Base-by-base conservation (phyloP, 2,888 invertebrate species). In the Cephus pulcher region DNA sequence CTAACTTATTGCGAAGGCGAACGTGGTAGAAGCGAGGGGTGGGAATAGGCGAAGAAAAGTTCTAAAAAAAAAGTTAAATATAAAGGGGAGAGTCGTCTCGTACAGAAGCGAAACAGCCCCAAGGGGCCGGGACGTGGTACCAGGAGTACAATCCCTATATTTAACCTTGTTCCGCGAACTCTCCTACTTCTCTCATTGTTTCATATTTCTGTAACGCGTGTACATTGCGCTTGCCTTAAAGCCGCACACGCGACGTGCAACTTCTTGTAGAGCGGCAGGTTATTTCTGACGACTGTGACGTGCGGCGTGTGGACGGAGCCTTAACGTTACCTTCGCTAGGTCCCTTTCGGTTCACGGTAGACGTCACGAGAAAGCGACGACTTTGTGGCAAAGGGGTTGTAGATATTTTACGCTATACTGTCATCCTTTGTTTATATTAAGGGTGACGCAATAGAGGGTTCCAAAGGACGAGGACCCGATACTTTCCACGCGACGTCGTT, bases 171-270 rank as follows among this genome's bases (percentile, higher is more conserved):
- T 71, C 71, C 32, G 12, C 11, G 71, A 71, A 71, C 11, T 32
- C 33, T 33, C 12, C 71, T 71, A 74, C 34, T 68, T 35, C 37
- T 74, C 34, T 34, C 37, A 37, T 74, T 37, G 74, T 37, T 74
- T 69, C 74, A 75, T 74, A 75, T 75, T 37, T 75, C 23, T n/a
- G 75, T 34, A 32, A 23, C 15, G 68, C 37, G 40, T 15, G 75
- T 56, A 75, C 40, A 9, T 56, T 9, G 23, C 23, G 77, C 9
- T 74, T 56, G 34, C 33, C 12, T 74, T 75, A 34, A 33, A 73
- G 71, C 35, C 33, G 70, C 35, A 70, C 76, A 23, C 15, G 6
- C 40, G 15, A 56, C 40, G 23, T 23, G 40, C 40, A 56, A 23
- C 23, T 56, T 56, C 40, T 23, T 56, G 9, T 23, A 56, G 40